These are phyloP conservation scores for Melanogrammus aeglefinus DNA, from an alignment of 2,797 vertebrate genomes.

Conservation along the genomic window DNA sequence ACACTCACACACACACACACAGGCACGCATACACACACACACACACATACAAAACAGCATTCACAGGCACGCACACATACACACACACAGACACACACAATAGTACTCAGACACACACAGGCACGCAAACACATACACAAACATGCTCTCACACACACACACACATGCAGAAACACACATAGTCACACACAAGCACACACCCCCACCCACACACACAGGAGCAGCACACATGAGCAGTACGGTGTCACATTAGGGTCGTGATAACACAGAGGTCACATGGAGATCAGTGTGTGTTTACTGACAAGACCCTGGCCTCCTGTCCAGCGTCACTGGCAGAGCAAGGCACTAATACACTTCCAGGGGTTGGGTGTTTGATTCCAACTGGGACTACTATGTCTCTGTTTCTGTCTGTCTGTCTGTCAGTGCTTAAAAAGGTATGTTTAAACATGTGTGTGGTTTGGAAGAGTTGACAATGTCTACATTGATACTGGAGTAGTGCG, in stretches of 20 bases:
- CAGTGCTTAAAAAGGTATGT: too few species aligned
- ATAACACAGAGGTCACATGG: neutral
- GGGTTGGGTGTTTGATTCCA: neutral
- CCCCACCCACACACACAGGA: neutral
- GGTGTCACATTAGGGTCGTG: neutral
- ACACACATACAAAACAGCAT: neutral
- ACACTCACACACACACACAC: neutral
- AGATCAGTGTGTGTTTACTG: neutral
- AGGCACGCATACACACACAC: neutral
- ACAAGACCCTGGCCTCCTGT: neutral
- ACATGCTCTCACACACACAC: neutral
- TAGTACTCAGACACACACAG: neutral
- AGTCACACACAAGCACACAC: too few species aligned
- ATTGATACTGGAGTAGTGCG: too few species aligned
- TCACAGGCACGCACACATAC: neutral
- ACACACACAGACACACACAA: neutral
- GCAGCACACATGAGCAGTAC: neutral
- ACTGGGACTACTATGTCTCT: neutral
- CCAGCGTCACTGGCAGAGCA: neutral
- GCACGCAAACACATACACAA: conserved; percentile 4
- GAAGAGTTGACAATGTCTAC: too few species aligned
- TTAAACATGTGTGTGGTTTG: neutral
- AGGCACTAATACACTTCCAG: neutral
- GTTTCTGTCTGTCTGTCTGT: neutral
- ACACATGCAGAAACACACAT: too few species aligned